Conservation (phyloP, 2,797 vertebrate genomes). For the Schizopygopsis malacanthus region DNA sequence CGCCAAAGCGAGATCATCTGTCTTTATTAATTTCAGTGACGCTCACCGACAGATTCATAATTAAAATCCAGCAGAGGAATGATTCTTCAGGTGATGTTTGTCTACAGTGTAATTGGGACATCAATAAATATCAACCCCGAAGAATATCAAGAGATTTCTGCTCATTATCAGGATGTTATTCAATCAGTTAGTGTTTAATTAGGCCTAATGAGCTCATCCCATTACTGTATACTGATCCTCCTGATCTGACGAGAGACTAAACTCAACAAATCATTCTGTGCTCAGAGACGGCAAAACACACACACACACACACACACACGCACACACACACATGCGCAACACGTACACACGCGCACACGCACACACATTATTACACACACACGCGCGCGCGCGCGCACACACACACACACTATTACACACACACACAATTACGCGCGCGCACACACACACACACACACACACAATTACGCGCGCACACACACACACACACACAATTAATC, state of each 20-base stretch:
- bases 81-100: background rate
- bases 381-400: too few species aligned
- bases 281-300: too few species aligned
- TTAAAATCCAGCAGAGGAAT: background rate
- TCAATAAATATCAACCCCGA: background rate
- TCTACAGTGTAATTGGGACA: slow-evolving; percentile 20
- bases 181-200: slow-evolving; percentile 53
- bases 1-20: background rate
- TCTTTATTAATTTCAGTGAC: background rate
- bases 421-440: too few species aligned
- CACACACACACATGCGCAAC: too few species aligned
- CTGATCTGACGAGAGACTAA: slow-evolving; percentile 46
- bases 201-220: slow-evolving; percentile 45
- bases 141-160: slow-evolving; percentile 6
- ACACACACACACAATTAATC: too few species aligned
- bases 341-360: too few species aligned
- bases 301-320: too few species aligned
- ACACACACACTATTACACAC: too few species aligned
- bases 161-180: slow-evolving; percentile 46
- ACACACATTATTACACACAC: too few species aligned
- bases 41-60: slow-evolving; percentile 4
- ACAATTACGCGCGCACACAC: too few species aligned
- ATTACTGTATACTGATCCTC: slow-evolving; percentile 63
- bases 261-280: slow-evolving; percentile 46
- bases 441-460: too few species aligned